These are phyloP conservation scores for Petrosia ficiformis DNA, from an alignment of 37 sponge, comb jelly and placozoan species.

Conservation along the genomic window DNA sequence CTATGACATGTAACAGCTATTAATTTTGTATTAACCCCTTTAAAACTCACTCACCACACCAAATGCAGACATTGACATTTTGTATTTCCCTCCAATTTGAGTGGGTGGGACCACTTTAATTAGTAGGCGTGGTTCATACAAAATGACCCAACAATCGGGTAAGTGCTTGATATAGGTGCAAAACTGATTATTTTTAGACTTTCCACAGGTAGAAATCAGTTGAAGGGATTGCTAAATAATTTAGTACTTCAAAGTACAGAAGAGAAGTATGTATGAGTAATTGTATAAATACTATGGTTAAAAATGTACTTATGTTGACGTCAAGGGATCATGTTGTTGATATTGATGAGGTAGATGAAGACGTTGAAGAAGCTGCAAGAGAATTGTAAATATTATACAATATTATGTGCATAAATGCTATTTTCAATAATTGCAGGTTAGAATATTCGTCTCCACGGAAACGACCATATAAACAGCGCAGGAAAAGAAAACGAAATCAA, in stretches of 20 bases:
- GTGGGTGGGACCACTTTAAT: too few relatives aligned
- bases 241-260: slow-evolving; percentile 52
- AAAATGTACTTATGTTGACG: too few relatives aligned
- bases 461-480: neutral
- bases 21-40: neutral
- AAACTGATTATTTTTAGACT: too few relatives aligned
- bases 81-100: too few relatives aligned
- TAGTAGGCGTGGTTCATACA: too few relatives aligned
- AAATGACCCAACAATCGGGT: too few relatives aligned
- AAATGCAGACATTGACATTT: too few relatives aligned
- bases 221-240: slow-evolving; percentile 40
- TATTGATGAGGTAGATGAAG: slow-evolving; percentile 44
- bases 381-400: slow-evolving; percentile 25
- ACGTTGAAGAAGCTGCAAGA: slow-evolving; percentile 60
- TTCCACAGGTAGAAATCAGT: slow-evolving; percentile 35
- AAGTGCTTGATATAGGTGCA: too few relatives aligned
- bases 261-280: slow-evolving; percentile 5
- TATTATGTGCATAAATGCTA: neutral
- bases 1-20: neutral
- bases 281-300: too few relatives aligned
- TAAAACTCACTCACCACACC: neutral
- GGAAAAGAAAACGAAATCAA: slow-evolving; percentile 6
- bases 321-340: too few relatives aligned
- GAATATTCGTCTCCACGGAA: slow-evolving; percentile 7
- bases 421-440: neutral